Percentiles rank a stretch among this genome's conserved stretches.
These are phyloP conservation scores for Lasiurus borealis DNA, from an alignment of 2,113 vertebrate species.

Conservation along the genomic window DNA sequence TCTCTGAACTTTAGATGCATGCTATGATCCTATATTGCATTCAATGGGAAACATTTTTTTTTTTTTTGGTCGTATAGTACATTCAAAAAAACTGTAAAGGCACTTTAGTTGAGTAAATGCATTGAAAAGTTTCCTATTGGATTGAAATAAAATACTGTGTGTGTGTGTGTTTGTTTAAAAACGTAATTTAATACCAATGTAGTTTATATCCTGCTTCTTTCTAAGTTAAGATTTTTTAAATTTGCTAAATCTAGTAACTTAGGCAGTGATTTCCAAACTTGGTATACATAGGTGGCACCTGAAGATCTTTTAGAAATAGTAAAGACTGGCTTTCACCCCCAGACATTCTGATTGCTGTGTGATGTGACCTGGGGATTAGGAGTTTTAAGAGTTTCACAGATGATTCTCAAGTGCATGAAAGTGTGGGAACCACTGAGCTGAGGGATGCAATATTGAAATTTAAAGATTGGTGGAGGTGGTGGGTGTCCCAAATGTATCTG, in stretches of 20 bases:
- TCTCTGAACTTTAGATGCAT: background rate
- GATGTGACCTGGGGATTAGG: background rate
- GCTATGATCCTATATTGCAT: background rate
- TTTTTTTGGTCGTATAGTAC: background rate
- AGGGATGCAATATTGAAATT: background rate
- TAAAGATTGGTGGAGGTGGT: background rate
- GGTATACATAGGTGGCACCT: background rate
- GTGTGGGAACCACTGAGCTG: background rate
- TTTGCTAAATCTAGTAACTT: background rate
- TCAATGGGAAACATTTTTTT: background rate
- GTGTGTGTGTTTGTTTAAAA: conserved; percentile 17
- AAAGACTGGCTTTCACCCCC: background rate
- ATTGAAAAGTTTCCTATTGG: background rate
- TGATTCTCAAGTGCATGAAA: background rate
- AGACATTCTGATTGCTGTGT: background rate
- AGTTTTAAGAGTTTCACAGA: background rate
- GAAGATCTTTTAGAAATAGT: background rate
- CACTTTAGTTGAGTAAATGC: background rate
- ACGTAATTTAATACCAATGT: background rate
- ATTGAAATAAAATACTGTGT: background rate
- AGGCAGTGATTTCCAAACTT: conserved; percentile 25
- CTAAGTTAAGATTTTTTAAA: conserved; percentile 6
- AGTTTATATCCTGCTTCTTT: background rate
- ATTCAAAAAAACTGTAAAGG: background rate
- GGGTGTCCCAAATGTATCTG: background rate